Percentiles rank a stretch among this genome's conserved stretches.
Evolutionary conservation across 2,888 invertebrate species (phyloP).

Genomic region (Cephus nigrinus): DNA sequence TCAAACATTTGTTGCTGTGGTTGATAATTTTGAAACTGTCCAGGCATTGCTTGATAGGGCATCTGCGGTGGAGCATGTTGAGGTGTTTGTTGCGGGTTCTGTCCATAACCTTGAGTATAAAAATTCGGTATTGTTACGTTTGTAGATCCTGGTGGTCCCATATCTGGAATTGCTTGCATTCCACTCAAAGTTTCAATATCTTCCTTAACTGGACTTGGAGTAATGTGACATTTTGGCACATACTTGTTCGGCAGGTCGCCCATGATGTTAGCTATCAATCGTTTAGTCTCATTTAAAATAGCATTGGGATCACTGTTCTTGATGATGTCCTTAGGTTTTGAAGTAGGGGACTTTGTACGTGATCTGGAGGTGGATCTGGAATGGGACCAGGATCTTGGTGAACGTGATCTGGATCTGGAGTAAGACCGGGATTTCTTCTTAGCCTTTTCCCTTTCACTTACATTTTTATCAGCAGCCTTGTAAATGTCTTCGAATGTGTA

Average conservation of each 20-base stretch:
- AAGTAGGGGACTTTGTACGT: constrained; percentile 27
- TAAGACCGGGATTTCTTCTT: constrained; percentile 68
- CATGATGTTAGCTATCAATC: constrained; percentile 75
- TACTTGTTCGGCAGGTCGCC: constrained; percentile 68
- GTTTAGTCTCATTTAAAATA: constrained; percentile 71
- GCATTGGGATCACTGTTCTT: constrained; percentile 60
- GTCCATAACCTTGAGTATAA: constrained; percentile 5
- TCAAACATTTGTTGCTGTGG: constrained; percentile 38
- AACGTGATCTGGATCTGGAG: constrained; percentile 45
- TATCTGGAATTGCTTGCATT: constrained; percentile 1
- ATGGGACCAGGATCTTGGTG: constrained; percentile 51
- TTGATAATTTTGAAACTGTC: constrained; percentile 49
- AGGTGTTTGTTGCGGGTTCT: constrained; percentile 12
- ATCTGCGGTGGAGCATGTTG: constrained; percentile 16
- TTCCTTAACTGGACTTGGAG: constrained; percentile 21
- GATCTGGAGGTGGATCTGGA: constrained; percentile 48
- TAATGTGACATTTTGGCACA: constrained; percentile 50
- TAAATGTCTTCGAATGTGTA: constrained; percentile 88
- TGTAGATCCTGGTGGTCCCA: constrained; percentile 20
- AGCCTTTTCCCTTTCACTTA: constrained; percentile 74
- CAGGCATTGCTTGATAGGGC: constrained; percentile 24
- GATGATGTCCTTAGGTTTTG: constrained; percentile 48
- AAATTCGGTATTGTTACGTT: constrained; percentile 18
- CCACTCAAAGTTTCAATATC: neutral
- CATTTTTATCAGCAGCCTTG: constrained; percentile 80